Evolutionary conservation across 2,888 invertebrate species (phyloP), one percentile per base, ranked within the genome.

Genomic region (Orthosia gothica): DNA sequence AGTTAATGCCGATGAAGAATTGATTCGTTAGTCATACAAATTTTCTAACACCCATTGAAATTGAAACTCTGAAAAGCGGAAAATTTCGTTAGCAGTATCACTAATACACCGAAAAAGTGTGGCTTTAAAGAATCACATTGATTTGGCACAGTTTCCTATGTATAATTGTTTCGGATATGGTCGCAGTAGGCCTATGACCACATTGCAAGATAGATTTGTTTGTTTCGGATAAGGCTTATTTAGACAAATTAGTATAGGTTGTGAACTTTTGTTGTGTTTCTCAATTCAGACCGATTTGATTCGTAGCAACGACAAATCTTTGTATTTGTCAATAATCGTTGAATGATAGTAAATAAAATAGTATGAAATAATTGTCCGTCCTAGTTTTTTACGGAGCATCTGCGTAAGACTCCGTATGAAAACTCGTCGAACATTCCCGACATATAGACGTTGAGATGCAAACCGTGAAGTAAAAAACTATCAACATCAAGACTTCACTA

Each of bases 61-160:
- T 64, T 16, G n/a, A 49, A 74, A 68, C 26, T 40, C 40, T 45
- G 64, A 54, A 68, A 65, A 80, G 83, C 79, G 66, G 62, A 63
- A 62, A 79, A 80, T 79, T 68, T 68, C 68, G 67, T 82, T 78
- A n/a, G n/a, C n/a, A n/a, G n/a, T n/a, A 79, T 52, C 55, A 82
- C 66, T 65, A 61, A 66, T 52, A 54, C 59, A 82, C 40, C 57
- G 77, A 54, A 54, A 67, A 65, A 55, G 54, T 67, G 66, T 71
- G n/a, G 40, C 57, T 49, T 63, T 61, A 54, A n/a, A 73, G 47
- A 62, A 66, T 76, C 18, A 58, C 15, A 63, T 63, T 54, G 67
- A 78, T 80, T 80, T 23, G 50, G n/a, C 50, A 72, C 82, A 59
- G 66, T 77, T 67, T 26, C 26, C 47, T 63, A 74, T 54, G 23